A percentile compares a stretch with the other conserved stretches of the same genome.
Evolutionary conservation across 2,113 vertebrate species (phyloP).

Genomic region (Pedetes capensis): DNA sequence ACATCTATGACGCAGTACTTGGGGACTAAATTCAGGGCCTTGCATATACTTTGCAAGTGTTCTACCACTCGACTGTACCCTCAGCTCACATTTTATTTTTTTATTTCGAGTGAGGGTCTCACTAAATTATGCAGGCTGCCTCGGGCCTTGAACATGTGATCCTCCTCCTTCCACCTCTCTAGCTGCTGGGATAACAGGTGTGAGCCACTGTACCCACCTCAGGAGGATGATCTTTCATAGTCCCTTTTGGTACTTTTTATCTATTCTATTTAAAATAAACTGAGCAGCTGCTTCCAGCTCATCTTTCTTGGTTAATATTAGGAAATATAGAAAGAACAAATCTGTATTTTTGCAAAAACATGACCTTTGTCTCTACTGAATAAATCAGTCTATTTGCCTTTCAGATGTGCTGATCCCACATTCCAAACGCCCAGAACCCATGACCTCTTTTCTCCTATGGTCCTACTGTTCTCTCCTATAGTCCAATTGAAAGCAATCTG

Average conservation of each 20-base stretch:
- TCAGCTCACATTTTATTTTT: too few species aligned
- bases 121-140: too few species aligned
- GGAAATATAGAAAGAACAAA: background rate
- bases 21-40: too few species aligned
- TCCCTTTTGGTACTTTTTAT: background rate
- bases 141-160: too few species aligned
- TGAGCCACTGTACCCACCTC: too few species aligned
- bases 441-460: background rate
- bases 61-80: too few species aligned
- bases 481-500: background rate
- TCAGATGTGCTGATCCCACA: background rate
- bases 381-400: background rate
- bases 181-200: too few species aligned
- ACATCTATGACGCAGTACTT: background rate
- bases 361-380: background rate
- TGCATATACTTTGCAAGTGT: too few species aligned
- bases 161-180: too few species aligned
- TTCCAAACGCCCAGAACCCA: background rate
- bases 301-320: slow-evolving; percentile 21
- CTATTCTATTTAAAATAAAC: background rate
- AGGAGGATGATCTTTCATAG: background rate
- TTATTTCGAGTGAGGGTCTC: too few species aligned
- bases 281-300: background rate
- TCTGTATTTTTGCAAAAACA: background rate
- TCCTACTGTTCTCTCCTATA: too few species aligned